These are phyloP conservation scores for Fulmarus glacialis DNA, from an alignment of 2,113 vertebrate species.

Conservation along the genomic window DNA sequence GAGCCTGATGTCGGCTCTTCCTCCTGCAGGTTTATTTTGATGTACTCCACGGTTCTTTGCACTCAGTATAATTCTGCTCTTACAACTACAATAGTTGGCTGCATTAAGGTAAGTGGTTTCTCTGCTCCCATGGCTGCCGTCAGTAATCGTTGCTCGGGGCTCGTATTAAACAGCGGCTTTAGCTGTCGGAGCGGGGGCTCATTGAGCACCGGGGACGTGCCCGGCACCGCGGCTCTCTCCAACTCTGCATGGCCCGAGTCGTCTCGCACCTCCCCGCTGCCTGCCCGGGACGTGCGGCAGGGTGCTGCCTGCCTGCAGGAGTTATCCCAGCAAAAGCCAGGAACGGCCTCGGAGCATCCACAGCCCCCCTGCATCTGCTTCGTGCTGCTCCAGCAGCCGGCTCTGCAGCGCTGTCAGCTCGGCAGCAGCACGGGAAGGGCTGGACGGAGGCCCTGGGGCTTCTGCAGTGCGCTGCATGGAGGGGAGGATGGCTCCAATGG, in stretches of 20 bases:
- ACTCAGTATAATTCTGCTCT: slow-evolving; percentile 97
- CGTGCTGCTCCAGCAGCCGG: not conserved
- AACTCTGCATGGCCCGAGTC: not conserved
- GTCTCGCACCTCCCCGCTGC: not conserved
- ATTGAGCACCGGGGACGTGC: fast-evolving
- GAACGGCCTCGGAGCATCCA: not conserved
- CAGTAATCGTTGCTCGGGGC: fast-evolving
- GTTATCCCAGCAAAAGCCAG: not conserved
- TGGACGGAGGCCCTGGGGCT: not conserved
- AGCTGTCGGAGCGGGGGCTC: not conserved
- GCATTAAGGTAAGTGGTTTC: slow-evolving; percentile 86
- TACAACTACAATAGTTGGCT: slow-evolving; percentile 97
- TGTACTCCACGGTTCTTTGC: slow-evolving; percentile 95
- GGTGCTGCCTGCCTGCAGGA: not conserved
- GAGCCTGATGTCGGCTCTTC: not conserved
- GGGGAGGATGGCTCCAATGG: not conserved
- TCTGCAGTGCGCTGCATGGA: not conserved
- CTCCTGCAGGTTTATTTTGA: slow-evolving; percentile 86
- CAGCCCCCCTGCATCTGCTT: not conserved
- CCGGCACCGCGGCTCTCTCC: not conserved
- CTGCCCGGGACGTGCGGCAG: not conserved
- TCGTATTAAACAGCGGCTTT: not conserved
- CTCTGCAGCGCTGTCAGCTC: not conserved
- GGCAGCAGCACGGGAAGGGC: not conserved
- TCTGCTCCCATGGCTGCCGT: not conserved